Evolutionary conservation across 2,888 invertebrate species (phyloP).

Genomic region (Acrocyrtus sp.): DNA sequence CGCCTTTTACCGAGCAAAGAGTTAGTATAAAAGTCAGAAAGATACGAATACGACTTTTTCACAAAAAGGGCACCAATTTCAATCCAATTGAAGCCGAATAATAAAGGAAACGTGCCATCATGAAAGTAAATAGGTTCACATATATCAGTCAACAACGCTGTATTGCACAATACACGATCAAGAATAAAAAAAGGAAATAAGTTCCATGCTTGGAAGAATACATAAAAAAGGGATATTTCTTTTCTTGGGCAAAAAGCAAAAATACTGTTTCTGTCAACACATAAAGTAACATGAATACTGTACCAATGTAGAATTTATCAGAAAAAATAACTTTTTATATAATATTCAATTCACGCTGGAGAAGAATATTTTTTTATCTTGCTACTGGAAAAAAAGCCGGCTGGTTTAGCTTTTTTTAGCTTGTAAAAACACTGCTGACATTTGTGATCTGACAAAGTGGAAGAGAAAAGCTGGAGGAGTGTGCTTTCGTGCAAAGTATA

Average conservation of each 20-base stretch:
- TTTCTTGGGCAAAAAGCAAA: neutral
- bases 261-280: conserved; percentile 9
- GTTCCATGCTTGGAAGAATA: neutral
- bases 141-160: neutral
- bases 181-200: neutral
- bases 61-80: conserved; percentile 9
- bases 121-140: neutral
- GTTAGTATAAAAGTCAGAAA: too few relatives aligned
- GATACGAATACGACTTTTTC: too few relatives aligned
- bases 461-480: neutral
- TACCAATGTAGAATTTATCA: neutral
- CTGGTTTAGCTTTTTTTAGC: too few relatives aligned
- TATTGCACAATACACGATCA: conserved; percentile 12
- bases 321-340: neutral
- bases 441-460: neutral
- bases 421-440: neutral
- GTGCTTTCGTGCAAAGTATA: too few relatives aligned
- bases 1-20: too few relatives aligned
- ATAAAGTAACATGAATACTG: neutral
- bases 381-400: too few relatives aligned
- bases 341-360: neutral
- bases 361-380: too few relatives aligned
- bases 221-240: neutral
- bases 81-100: neutral
- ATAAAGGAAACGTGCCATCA: neutral